Percentiles rank a stretch among this genome's conserved stretches.
Conservation (phyloP, 2,113 vertebrate genomes). For the Epinephelus fuscoguttatus region DNA sequence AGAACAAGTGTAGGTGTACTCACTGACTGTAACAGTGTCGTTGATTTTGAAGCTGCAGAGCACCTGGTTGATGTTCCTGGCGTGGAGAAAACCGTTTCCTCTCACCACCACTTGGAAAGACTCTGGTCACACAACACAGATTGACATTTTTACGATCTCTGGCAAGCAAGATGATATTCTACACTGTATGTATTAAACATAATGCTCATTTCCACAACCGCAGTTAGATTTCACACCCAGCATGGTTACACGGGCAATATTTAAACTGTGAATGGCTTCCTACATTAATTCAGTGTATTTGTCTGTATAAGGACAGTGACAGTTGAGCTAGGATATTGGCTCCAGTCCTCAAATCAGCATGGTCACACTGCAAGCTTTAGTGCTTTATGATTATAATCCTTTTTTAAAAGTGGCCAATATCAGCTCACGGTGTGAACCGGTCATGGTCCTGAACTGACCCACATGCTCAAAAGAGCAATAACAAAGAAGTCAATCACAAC, state of each 20-base stretch:
- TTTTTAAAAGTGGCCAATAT: too few relatives aligned
- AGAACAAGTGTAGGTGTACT: conserved; percentile 72
- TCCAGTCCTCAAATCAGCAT: too few relatives aligned
- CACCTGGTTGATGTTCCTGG: conserved; percentile 87
- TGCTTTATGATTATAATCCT: too few relatives aligned
- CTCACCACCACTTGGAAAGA: conserved; percentile 90
- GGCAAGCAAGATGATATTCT: background rate
- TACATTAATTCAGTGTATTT: background rate
- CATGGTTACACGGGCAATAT: background rate
- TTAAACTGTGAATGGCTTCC: background rate
- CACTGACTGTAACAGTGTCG: conserved; percentile 88
- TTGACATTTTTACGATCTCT: background rate
- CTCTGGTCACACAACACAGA: conserved; percentile 81
- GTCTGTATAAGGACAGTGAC: background rate
- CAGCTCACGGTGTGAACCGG: too few relatives aligned
- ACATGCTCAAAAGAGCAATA: too few relatives aligned
- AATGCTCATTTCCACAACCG: background rate
- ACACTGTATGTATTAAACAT: background rate
- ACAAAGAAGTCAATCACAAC: too few relatives aligned
- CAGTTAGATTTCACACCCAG: background rate
- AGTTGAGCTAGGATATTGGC: too few relatives aligned
- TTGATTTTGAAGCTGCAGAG: conserved; percentile 95
- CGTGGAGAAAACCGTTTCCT: conserved; percentile 91
- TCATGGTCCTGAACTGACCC: too few relatives aligned
- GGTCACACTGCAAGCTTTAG: too few relatives aligned